Evolutionary conservation across 2,113 vertebrate species (phyloP).

Genomic region (Phalacrocorax aristotelis): DNA sequence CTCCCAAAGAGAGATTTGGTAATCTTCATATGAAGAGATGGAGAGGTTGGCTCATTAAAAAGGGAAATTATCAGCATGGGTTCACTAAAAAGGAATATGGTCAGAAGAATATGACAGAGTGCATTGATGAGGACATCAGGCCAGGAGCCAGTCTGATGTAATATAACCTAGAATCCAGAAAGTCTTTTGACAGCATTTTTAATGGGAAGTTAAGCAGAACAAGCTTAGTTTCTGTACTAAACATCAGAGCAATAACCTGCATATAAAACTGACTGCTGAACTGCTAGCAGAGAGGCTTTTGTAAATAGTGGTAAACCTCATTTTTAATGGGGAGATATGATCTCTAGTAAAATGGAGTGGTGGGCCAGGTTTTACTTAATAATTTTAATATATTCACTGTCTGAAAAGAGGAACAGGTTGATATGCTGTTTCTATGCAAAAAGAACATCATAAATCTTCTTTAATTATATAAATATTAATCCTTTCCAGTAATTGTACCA

Average conservation of each 20-base stretch:
- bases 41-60: constrained; percentile 36
- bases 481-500: background rate
- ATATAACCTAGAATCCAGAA: constrained; percentile 48
- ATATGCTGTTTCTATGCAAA: background rate
- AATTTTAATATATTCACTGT: background rate
- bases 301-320: constrained; percentile 25
- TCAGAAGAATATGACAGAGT: constrained; percentile 39
- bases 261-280: constrained; percentile 6
- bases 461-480: constrained; percentile 4
- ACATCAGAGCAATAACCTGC: constrained; percentile 15
- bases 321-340: background rate
- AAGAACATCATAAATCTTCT: background rate
- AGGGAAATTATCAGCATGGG: constrained; percentile 3
- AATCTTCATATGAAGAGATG: background rate
- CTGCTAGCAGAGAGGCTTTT: background rate
- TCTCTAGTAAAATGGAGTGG: background rate
- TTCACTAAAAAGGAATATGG: constrained; percentile 33
- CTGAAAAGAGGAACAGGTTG: background rate
- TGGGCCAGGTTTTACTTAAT: constrained; percentile 21
- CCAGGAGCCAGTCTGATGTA: constrained; percentile 45
- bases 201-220: constrained; percentile 60
- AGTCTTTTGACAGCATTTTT: constrained; percentile 51
- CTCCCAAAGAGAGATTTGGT: background rate
- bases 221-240: constrained; percentile 31
- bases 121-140: constrained; percentile 8